phyloP scores from a whole-genome alignment of 2,797 vertebrate species.

The Anomalospiza imberbis region DNA sequence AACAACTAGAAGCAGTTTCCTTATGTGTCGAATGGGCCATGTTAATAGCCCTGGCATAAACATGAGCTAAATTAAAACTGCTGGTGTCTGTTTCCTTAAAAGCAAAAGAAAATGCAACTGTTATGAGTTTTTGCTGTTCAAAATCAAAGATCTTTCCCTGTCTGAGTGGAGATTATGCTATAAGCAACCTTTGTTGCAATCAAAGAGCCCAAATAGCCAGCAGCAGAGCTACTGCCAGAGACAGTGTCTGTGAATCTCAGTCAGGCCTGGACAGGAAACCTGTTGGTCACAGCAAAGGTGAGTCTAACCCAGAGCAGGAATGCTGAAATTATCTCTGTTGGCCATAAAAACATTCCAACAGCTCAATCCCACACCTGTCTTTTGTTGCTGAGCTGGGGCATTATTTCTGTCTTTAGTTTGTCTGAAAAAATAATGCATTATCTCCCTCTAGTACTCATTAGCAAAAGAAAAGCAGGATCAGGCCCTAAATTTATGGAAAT shows the following conservation, averaged over 20 bases:
- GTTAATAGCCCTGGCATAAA: neutral
- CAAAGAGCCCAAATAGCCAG: neutral
- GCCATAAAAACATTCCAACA: neutral
- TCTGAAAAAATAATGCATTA: neutral
- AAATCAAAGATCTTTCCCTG: neutral
- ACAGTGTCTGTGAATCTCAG: neutral
- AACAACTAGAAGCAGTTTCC: neutral
- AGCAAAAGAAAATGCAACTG: neutral
- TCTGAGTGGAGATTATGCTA: neutral
- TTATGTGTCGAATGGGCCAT: neutral
- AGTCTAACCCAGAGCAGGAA: neutral
- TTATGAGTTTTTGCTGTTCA: neutral
- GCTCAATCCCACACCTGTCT: neutral
- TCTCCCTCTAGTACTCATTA: constrained; percentile 34
- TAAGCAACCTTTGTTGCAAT: neutral
- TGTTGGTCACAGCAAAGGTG: neutral
- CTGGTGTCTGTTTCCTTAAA: neutral
- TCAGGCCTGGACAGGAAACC: neutral
- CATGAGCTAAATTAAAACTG: neutral
- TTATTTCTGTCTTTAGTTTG: neutral
- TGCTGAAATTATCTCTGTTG: neutral
- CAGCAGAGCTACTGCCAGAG: neutral
- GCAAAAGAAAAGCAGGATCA: constrained; percentile 33
- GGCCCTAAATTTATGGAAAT: constrained; percentile 55
- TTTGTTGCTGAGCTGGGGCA: neutral